Conservation (phyloP, 1,140 invertebrate genomes). For the Bombyx mori region ASM3026992v2 NC_085113.1:7121501-7122000, state of each 20-base stretch:
- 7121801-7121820: slow-evolving; percentile 26
- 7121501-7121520: no score
- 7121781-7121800: slow-evolving; percentile 11
- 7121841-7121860: slow-evolving; percentile 20
- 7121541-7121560: no score
- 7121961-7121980: slow-evolving; percentile 27
- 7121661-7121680: no score
- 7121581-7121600: no score
- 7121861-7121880: slow-evolving; percentile 47
- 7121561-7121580: no score
- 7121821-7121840: slow-evolving; percentile 24
- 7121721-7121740: neutral
- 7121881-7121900: slow-evolving; percentile 53
- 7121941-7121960: slow-evolving; percentile 33
- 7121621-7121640: no score
- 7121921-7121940: slow-evolving; percentile 50
- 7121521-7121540: no score
- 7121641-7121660: no score
- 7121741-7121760: neutral
- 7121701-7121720: no score
- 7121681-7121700: no score
- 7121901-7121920: slow-evolving; percentile 30
- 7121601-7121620: no score
- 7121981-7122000: slow-evolving; percentile 23
- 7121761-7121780: slow-evolving; percentile 7